Conservation (phyloP, 2,888 invertebrate genomes). For the Drosophila imparisetae region DNA sequence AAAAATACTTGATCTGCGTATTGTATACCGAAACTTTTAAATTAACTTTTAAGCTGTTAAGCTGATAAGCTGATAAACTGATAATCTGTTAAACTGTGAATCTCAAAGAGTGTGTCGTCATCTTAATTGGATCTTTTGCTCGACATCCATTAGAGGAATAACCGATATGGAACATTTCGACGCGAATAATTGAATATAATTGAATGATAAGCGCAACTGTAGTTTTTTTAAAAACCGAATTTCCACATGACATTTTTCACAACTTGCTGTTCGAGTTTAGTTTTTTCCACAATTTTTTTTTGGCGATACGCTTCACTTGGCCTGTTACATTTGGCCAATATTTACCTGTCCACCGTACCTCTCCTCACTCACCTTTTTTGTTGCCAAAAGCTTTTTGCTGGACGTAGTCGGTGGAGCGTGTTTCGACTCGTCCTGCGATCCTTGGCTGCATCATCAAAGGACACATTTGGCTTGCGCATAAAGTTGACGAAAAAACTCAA, state of each 20-base stretch:
- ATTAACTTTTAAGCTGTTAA: too few species aligned
- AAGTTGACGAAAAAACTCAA: conserved; percentile 53
- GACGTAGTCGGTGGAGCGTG: conserved; percentile 60
- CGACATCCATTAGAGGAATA: conserved; percentile 22
- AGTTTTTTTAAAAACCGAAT: conserved; percentile 43
- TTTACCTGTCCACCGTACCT: conserved; percentile 36
- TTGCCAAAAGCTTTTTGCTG: conserved; percentile 69
- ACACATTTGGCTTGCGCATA: conserved; percentile 75
- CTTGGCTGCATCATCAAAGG: conserved; percentile 60
- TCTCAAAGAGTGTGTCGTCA: not conserved
- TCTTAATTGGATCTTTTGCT: conserved; percentile 29
- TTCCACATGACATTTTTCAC: conserved; percentile 46
- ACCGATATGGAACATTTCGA: conserved; percentile 14
- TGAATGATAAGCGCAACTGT: conserved; percentile 56
- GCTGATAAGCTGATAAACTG: not conserved
- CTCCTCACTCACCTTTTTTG: conserved; percentile 8
- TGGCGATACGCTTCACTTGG: conserved; percentile 50
- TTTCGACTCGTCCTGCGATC: conserved; percentile 17
- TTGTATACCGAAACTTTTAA: not conserved
- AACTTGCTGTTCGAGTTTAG: conserved; percentile 19
- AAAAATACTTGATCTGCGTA: not conserved
- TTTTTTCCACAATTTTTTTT: conserved; percentile 9
- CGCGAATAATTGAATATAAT: conserved; percentile 47
- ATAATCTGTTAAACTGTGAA: not conserved
- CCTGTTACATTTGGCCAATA: conserved; percentile 60